Base-by-base conservation (phyloP, 2,797 vertebrate genomes). In the Loris lydekkerianus region DNA sequence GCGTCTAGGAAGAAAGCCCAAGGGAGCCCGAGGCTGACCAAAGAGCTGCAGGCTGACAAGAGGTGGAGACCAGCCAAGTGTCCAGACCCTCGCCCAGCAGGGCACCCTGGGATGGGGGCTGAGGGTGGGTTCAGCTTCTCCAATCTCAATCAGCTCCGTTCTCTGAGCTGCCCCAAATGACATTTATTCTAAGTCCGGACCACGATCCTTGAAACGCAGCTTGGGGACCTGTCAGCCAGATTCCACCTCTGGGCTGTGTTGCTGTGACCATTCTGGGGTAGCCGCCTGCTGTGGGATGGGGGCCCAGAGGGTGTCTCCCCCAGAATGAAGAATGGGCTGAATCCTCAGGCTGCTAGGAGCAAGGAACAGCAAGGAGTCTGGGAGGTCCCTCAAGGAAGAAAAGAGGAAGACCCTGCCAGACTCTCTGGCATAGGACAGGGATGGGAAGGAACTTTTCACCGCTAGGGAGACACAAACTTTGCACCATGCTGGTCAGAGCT, bases 1-100 rank as follows among this genome's bases (percentile, higher is more conserved):
- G 97, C 93, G 97, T 96, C 96, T 8, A 73, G 0, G 27, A 87
- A 73, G 76, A 97, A 96, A 95, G 53, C 91, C 85, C 86, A 4
- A 21, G 86, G 86, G 96, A 96, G 70, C 63, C 78, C 15, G 49
- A 91, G 70, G 65, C 65, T 53, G 93, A 94, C 97, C 96, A 75
- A 94, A 96, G 94, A 96, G 80, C 1, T 15, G 7, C 94, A 56
- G 72, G 37, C 72, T 75, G 78, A 91, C 80, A 10, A 85, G 86
- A 83, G 60, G 89, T 31, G 89, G 95, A 87, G 86, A 86, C 91
- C 89, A 63, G 94, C 92, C 75, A 73, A 87, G 87, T 92, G 90
- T 78, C 70, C 1, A 34, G 84, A 86, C 85, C 95, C 82, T 85
- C 60, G 70, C 86, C 61, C 81, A 14, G 80, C 20, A 69, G 84